These are phyloP conservation scores for Mesembrinibis cayennensis DNA, from an alignment of 2,113 vertebrate species.

Conservation along the genomic window DNA sequence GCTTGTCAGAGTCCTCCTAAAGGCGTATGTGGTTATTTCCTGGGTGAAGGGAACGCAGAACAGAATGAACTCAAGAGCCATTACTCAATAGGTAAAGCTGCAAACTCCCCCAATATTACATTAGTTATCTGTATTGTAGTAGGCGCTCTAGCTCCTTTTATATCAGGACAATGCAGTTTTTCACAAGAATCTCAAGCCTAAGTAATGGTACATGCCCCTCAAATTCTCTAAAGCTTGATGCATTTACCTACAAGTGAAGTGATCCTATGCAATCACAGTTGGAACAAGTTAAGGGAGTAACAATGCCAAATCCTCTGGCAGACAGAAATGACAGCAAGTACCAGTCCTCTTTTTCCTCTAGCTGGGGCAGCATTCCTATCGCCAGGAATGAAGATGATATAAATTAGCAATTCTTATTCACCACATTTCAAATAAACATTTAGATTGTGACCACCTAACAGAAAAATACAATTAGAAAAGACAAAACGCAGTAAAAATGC, in stretches of 20 bases:
- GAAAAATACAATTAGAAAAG: not conserved
- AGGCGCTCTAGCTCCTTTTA: not conserved
- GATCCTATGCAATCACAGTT: not conserved
- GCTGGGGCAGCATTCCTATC: not conserved
- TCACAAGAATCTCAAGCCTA: not conserved
- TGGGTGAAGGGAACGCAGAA: not conserved
- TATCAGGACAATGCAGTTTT: not conserved
- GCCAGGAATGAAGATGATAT: not conserved
- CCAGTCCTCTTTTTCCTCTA: not conserved
- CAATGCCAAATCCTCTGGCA: not conserved
- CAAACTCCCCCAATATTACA: fast-evolving
- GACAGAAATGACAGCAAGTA: not conserved
- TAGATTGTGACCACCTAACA: not conserved
- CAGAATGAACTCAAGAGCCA: not conserved
- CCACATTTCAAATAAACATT: not conserved
- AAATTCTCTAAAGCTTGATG: not conserved
- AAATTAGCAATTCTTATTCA: not conserved
- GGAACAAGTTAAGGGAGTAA: not conserved
- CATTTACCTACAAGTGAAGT: not conserved
- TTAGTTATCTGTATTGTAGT: not conserved
- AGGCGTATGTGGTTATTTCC: not conserved
- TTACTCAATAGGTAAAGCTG: not conserved
- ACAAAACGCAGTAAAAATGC: not conserved
- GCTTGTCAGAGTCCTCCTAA: not conserved
- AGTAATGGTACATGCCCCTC: not conserved